These are phyloP conservation scores for Arremon aurantiirostris DNA, from an alignment of 2,797 vertebrate genomes.

Conservation along the genomic window DNA sequence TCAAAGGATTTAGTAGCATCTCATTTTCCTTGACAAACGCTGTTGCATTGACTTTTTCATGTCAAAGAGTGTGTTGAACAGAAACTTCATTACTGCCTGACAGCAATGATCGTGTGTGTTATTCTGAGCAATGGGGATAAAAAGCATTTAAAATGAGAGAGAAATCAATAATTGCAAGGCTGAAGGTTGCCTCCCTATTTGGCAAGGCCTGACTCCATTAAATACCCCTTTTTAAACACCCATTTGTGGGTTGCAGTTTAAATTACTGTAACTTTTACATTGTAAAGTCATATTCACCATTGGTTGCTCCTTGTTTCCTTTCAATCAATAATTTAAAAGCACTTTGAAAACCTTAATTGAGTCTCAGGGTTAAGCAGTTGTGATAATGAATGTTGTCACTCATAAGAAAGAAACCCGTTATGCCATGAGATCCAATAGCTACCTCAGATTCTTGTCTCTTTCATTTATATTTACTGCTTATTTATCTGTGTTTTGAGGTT, in stretches of 20 bases:
- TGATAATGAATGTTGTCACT: neutral
- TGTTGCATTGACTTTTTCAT: neutral
- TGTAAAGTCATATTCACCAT: neutral
- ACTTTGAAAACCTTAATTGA: neutral
- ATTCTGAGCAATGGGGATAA: neutral
- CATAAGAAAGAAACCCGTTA: neutral
- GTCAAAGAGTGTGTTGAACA: neutral
- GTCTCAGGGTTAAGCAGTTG: neutral
- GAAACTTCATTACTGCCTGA: constrained; percentile 11
- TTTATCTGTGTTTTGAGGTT: neutral
- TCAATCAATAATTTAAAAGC: neutral
- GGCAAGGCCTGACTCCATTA: neutral
- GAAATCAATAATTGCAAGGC: neutral
- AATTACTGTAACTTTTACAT: neutral
- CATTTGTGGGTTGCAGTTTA: neutral
- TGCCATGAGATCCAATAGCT: neutral
- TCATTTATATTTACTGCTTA: neutral
- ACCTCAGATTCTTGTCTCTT: neutral
- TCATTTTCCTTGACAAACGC: constrained; percentile 20
- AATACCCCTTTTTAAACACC: neutral
- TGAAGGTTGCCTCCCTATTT: neutral
- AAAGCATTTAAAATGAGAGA: neutral
- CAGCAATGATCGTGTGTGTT: neutral
- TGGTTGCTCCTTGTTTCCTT: neutral
- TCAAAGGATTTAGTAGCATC: neutral